These are phyloP conservation scores for Aporophyla lueneburgensis DNA, from an alignment of 2,888 invertebrate species.

Conservation along the genomic window DNA sequence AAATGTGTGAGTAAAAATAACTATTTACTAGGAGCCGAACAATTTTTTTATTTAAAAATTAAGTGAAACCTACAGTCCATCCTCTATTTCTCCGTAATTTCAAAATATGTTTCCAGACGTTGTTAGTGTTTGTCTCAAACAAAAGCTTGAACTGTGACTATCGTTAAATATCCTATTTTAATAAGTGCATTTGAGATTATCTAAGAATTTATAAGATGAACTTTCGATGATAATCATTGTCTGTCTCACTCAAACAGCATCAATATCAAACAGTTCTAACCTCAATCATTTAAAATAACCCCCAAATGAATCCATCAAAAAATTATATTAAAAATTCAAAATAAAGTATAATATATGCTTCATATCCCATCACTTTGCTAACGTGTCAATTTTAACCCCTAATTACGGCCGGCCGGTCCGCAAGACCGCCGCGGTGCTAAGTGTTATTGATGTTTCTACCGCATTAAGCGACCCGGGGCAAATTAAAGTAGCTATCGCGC, in stretches of 20 bases:
- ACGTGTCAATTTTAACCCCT: slow-evolving; percentile 87
- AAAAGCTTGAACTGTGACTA: too few relatives aligned
- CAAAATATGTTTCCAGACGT: too few relatives aligned
- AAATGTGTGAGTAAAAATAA: too few relatives aligned
- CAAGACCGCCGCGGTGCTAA: slow-evolving; percentile 79
- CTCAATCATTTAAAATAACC: slow-evolving; percentile 31
- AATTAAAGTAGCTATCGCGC: slow-evolving; percentile 85
- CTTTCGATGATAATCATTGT: background rate
- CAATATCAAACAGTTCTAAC: slow-evolving; percentile 19
- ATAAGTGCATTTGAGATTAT: too few relatives aligned
- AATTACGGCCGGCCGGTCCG: slow-evolving; percentile 75
- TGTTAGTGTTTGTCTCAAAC: too few relatives aligned
- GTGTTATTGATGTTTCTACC: slow-evolving; percentile 86
- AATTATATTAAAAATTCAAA: slow-evolving; percentile 44
- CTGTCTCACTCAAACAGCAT: background rate
- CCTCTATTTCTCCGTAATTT: too few relatives aligned
- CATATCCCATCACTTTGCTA: slow-evolving; percentile 74
- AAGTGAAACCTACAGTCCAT: too few relatives aligned
- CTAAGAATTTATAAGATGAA: too few relatives aligned
- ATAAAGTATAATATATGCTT: slow-evolving; percentile 50
- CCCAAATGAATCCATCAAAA: slow-evolving; percentile 45
- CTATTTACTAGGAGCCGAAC: too few relatives aligned
- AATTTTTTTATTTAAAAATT: too few relatives aligned
- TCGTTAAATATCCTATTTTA: too few relatives aligned
- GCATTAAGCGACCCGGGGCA: slow-evolving; percentile 81